A percentile compares a stretch with the other conserved stretches of the same genome.
phyloP scores from a whole-genome alignment of 2,888 invertebrate species.

The Lasioglossum malachurum region DNA sequence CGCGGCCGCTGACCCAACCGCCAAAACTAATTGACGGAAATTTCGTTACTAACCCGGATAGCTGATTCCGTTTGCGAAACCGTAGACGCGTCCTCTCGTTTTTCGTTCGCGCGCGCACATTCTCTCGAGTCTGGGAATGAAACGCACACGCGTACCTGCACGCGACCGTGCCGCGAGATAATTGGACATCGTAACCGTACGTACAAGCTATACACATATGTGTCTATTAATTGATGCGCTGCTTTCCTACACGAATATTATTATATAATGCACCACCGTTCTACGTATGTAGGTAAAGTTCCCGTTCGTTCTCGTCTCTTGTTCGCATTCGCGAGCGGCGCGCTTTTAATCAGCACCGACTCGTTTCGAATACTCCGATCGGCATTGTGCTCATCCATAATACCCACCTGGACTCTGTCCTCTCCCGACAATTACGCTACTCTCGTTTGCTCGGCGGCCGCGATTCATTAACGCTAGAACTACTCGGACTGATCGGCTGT shows the following conservation, averaged over 20 bases:
- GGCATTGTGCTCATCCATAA: neutral
- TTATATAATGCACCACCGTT: constrained; percentile 28
- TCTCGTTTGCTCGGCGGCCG: neutral
- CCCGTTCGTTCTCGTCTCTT: neutral
- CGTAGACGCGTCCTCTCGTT: constrained; percentile 5
- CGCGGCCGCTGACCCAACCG: constrained; percentile 14
- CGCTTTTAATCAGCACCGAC: neutral
- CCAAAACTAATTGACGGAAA: constrained; percentile 56
- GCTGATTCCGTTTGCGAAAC: constrained; percentile 14
- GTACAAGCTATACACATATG: constrained; percentile 29
- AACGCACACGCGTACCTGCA: constrained; percentile 14
- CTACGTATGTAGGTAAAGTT: constrained; percentile 6
- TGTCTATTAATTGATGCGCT: constrained; percentile 34
- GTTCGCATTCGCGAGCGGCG: neutral
- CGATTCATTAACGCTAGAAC: neutral
- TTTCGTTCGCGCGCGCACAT: neutral
- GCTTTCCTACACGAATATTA: constrained; percentile 29
- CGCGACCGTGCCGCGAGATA: constrained; percentile 16
- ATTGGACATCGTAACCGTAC: constrained; percentile 29
- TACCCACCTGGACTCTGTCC: constrained; percentile 27
- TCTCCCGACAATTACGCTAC: constrained; percentile 3
- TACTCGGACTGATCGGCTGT: neutral
- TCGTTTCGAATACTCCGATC: constrained; percentile 14
- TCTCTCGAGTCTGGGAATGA: constrained; percentile 1
- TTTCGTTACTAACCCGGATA: constrained; percentile 43